Evolutionary conservation across 1,140 invertebrate genomes (phyloP).

Genomic region (Lysiphlebus fabarum): DNA sequence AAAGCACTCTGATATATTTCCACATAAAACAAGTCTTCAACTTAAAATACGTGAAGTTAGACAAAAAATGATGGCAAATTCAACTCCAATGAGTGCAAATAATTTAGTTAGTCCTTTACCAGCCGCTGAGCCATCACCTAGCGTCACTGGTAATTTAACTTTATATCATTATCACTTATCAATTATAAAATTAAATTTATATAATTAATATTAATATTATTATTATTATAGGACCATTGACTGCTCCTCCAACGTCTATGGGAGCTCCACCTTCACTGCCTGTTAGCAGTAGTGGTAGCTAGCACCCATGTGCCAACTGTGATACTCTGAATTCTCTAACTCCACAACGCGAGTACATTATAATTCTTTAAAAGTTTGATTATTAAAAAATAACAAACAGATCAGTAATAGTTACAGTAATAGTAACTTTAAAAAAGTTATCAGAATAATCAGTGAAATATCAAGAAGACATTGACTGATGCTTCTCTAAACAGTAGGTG

Average conservation of each 20-base stretch:
- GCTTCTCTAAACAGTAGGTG: no score
- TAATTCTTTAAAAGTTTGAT: slow-evolving; percentile 41
- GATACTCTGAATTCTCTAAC: slow-evolving; percentile 50
- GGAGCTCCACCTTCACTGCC: slow-evolving; percentile 52
- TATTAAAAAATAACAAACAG: not conserved
- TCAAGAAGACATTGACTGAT: slow-evolving; percentile 45
- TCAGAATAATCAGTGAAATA: slow-evolving; percentile 37
- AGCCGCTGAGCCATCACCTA: slow-evolving; percentile 46
- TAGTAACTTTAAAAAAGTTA: slow-evolving; percentile 14
- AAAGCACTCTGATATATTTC: slow-evolving; percentile 87
- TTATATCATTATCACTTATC: not conserved
- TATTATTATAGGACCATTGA: slow-evolving; percentile 43
- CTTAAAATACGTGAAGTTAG: slow-evolving; percentile 96
- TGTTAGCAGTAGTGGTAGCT: slow-evolving; percentile 54
- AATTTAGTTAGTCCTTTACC: slow-evolving; percentile 56
- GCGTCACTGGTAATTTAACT: slow-evolving; percentile 45
- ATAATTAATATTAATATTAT: not conserved
- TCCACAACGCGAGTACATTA: slow-evolving; percentile 46
- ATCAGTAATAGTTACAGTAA: not conserved
- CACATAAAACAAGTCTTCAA: slow-evolving; percentile 87
- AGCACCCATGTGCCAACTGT: slow-evolving; percentile 55
- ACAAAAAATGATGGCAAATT: slow-evolving; percentile 85
- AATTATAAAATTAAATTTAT: no score
- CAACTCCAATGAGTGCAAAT: slow-evolving; percentile 67
- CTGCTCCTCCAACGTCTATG: slow-evolving; percentile 49